Conservation (phyloP, 2,888 invertebrate species). For the Xestoiulus laeticollis region DNA sequence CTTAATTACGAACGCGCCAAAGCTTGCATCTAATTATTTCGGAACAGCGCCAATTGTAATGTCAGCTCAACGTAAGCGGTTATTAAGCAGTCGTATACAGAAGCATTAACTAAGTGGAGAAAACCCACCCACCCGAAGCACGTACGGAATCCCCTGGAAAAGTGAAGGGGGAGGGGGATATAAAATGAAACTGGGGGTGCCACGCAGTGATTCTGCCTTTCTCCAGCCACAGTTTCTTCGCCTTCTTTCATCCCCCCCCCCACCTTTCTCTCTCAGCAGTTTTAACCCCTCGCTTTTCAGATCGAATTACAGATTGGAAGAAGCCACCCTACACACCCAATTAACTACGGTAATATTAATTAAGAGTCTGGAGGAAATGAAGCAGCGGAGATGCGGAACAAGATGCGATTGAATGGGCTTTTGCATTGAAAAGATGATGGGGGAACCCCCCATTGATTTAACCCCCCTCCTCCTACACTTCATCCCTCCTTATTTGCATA, state of each 20-base stretch:
- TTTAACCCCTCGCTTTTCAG: conserved; percentile 27
- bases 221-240: neutral
- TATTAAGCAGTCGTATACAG: conserved; percentile 43
- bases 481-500: conserved; percentile 11
- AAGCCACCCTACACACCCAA: conserved; percentile 48
- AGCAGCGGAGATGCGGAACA: conserved; percentile 38
- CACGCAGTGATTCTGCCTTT: neutral
- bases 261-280: neutral
- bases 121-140: neutral
- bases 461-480: neutral
- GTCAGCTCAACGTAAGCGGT: conserved; percentile 40
- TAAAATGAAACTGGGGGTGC: neutral
- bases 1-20: conserved; percentile 51
- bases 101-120: conserved; percentile 28
- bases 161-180: neutral
- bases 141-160: neutral
- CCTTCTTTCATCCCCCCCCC: neutral
- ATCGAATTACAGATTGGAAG: conserved; percentile 47
- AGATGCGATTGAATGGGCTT: neutral
- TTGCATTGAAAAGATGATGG: neutral
- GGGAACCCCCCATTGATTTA: neutral
- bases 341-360: conserved; percentile 50
- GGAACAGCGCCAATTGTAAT: conserved; percentile 43
- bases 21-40: conserved; percentile 51
- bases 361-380: conserved; percentile 36